phyloP scores from a whole-genome alignment of 2,113 vertebrate genomes.

The Nymphicus hollandicus region DNA sequence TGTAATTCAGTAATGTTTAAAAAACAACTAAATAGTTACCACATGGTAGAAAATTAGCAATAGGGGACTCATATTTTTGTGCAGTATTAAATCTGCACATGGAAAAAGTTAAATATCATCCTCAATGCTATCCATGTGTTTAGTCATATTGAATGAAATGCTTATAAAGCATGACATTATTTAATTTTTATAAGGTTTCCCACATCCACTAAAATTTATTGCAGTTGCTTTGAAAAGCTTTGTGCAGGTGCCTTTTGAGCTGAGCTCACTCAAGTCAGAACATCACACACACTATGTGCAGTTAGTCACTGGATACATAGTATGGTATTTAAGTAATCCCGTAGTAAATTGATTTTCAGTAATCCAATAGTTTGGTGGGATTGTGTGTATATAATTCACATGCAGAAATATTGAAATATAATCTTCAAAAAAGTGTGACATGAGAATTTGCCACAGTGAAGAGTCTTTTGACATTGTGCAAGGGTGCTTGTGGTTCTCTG shows the following conservation, averaged over 20 bases:
- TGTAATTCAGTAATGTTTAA: conserved; percentile 73
- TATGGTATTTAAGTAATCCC: conserved; percentile 20
- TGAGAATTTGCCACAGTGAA: conserved; percentile 10
- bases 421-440: conserved; percentile 41
- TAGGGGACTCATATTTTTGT: conserved; percentile 69
- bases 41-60: conserved; percentile 79
- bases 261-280: conserved; percentile 52
- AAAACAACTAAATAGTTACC: conserved; percentile 76
- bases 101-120: conserved; percentile 78
- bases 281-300: conserved; percentile 29
- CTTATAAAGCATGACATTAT: conserved; percentile 75
- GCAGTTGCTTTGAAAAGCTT: conserved; percentile 69
- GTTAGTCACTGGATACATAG: conserved; percentile 53
- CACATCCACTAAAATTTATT: conserved; percentile 77
- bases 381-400: conserved; percentile 23
- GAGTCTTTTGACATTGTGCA: conserved; percentile 11
- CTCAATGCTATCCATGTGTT: conserved; percentile 75
- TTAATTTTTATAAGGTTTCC: conserved; percentile 78
- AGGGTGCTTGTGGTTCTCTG: not conserved
- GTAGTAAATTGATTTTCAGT: conserved; percentile 27
- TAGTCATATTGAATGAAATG: conserved; percentile 73
- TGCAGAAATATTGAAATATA: conserved; percentile 40
- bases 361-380: conserved; percentile 47
- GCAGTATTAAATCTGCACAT: conserved; percentile 72
- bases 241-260: conserved; percentile 71